A percentile compares a stretch with the other conserved stretches of the same genome.
phyloP scores from a whole-genome alignment of 2,113 vertebrate species.

The Opisthocomus hoazin region DNA sequence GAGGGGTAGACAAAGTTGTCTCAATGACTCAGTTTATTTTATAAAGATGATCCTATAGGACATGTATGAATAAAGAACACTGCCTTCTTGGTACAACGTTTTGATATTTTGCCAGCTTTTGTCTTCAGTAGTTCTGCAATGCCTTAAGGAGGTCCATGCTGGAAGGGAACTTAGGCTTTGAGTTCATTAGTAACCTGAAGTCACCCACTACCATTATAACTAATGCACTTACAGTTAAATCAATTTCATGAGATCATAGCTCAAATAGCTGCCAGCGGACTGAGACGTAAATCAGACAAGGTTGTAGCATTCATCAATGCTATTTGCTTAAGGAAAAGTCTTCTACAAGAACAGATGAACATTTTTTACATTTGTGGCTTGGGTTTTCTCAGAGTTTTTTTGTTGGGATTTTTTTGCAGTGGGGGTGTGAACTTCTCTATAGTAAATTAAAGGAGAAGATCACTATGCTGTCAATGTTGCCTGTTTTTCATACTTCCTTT shows the following conservation, averaged over 20 bases:
- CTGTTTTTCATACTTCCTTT: not conserved
- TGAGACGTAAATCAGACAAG: not conserved
- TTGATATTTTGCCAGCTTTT: not conserved
- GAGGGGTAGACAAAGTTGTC: not conserved
- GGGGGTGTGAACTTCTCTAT: not conserved
- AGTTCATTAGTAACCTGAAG: not conserved
- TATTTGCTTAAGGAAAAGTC: not conserved
- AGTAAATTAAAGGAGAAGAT: not conserved
- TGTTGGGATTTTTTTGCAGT: not conserved
- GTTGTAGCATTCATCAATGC: not conserved
- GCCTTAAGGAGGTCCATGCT: not conserved
- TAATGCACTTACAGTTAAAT: not conserved
- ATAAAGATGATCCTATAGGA: not conserved
- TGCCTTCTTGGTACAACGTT: accelerated
- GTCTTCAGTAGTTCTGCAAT: not conserved
- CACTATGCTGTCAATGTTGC: not conserved
- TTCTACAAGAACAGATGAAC: not conserved
- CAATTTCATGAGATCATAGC: not conserved
- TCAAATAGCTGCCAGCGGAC: not conserved
- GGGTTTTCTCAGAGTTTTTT: not conserved
- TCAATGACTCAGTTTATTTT: not conserved
- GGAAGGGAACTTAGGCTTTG: not conserved
- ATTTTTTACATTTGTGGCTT: not conserved
- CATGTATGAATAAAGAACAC: not conserved
- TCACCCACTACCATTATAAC: not conserved